Evolutionary conservation across 2,888 invertebrate genomes (phyloP), one percentile per base, ranked within the genome.

Genomic region (Fragum fragum): DNA sequence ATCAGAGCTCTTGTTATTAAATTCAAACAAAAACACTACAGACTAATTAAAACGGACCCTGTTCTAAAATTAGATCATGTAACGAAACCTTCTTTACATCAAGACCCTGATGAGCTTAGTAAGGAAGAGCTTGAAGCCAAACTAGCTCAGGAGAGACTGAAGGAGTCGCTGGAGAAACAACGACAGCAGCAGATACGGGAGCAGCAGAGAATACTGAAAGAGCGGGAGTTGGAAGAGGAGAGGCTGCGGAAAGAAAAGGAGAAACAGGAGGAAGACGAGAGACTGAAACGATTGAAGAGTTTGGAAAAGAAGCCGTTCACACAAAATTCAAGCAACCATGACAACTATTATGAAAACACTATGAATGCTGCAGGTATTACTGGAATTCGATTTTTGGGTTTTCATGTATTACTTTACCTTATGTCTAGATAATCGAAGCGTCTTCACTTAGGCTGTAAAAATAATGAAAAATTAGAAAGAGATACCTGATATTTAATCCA

Each of bases 281-380:
- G 77, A 52, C 69, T 79, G 18, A 55, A 69, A 36, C 79, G 79
- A 66, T 28, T 70, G 3, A 74, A 73, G 18, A 52, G 71, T 26
- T 36, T 74, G 47, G 76, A 79, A 21, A 81, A 85, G 29, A 75
- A 73, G 36, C 83, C 75, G 11, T 63, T 78, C 53, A 68, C 74
- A 53, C 76, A 79, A 23, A 73, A 83, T 11, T 55, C 18, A 21
- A 71, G 36, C 21, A 55, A 73, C 32, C 79, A 79, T 68, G 84
- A 81, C 14, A 84, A 81, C 53, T 55, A 72, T 61, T 85, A 81
- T 81, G 85, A 85, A 69, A 76, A 71, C 53, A 81, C 85, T 7
- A 80, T 83, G 83, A 80, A 72, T 63, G 79, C 79, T 63, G 84
- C 84, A 84, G 84, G 84, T 84, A 78, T 42, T 23, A 11, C 16